Evolutionary conservation across 2,888 invertebrate genomes (phyloP), one percentile per base, ranked within the genome.

Genomic region (Deilephila elpenor): DNA sequence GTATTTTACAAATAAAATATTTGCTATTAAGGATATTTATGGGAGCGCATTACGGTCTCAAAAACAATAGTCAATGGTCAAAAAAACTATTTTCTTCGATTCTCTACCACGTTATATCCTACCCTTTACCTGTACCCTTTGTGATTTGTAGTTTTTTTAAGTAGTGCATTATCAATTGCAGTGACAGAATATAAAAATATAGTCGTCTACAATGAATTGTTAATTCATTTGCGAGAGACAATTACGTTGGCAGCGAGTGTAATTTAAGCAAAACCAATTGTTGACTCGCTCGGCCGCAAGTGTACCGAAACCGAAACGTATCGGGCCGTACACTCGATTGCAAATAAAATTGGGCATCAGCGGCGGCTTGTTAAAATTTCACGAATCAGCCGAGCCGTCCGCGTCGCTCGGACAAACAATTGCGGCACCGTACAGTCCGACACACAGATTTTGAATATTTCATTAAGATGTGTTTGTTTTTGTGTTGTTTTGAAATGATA

Each of bases 321-420:
- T 71, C 72, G 70, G 51, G 20, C 37, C 34, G 59, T 70, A 67
- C 37, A 67, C 59, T 59, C 44, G 82, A 82, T 80, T 83, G 83
- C 88, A 91, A 91, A 91, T 89, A 91, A 89, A 90, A 89, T 82
- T 85, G 83, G 80, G 79, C 84, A 82, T 80, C 78, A 78, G 78
- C 78, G 77, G 78, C 75, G 76, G 78, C 84, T 88, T 87, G 88
- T 91, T 90, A 91, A 91, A 91, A 87, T 90, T 91, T 88, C 86
- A 90, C 88, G 89, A 88, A 81, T 80, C 84, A 79, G 82, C 79
- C 81, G 78, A 73, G 32, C 75, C 79, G 75, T 70, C 73, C 70
- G 71, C 25, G 59, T 51, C 32, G 60, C 59, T 78, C 78, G 79
- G 44, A 8, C 67, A 67, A 64, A 51, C 67, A 67, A 34, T 62